These are phyloP conservation scores for Hartigia nigra DNA, from an alignment of 2,888 invertebrate genomes.

Conservation along the genomic window DNA sequence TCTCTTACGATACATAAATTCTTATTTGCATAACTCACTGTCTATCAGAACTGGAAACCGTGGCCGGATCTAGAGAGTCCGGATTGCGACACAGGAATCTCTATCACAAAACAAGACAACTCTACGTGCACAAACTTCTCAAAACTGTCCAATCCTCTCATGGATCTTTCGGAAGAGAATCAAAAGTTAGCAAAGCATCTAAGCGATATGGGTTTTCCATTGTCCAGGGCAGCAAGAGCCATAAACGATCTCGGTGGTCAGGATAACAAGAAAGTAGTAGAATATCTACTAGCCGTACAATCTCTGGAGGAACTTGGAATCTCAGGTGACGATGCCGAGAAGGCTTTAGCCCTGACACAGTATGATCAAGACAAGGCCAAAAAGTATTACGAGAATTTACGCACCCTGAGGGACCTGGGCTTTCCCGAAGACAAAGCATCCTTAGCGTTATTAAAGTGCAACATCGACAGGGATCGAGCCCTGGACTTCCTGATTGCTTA, in stretches of 20 bases:
- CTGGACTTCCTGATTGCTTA: constrained; percentile 85
- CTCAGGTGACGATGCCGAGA: constrained; percentile 65
- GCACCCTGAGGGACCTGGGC: constrained; percentile 84
- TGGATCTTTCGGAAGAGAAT: constrained; percentile 53
- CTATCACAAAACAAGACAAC: constrained; percentile 1
- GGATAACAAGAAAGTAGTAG: constrained; percentile 90
- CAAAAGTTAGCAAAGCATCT: constrained; percentile 80
- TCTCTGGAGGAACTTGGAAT: constrained; percentile 66
- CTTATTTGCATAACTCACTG: neutral
- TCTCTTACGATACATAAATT: neutral
- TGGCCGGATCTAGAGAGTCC: constrained; percentile 60
- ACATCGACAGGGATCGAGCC: constrained; percentile 87
- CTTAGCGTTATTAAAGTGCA: constrained; percentile 78
- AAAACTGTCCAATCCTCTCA: constrained; percentile 37
- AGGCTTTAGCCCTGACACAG: constrained; percentile 66
- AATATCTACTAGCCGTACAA: constrained; percentile 79
- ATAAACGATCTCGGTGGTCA: constrained; percentile 78
- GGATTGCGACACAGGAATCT: constrained; percentile 33
- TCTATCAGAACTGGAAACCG: constrained; percentile 57
- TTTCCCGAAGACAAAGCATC: constrained; percentile 82
- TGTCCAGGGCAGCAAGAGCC: constrained; percentile 84
- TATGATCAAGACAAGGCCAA: constrained; percentile 65
- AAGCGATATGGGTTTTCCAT: constrained; percentile 89
- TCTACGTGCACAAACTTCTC: constrained; percentile 25
- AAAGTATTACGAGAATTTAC: constrained; percentile 68